phyloP scores from a whole-genome alignment of 1,140 invertebrate genomes.

The Drosophila burlai region DNA sequence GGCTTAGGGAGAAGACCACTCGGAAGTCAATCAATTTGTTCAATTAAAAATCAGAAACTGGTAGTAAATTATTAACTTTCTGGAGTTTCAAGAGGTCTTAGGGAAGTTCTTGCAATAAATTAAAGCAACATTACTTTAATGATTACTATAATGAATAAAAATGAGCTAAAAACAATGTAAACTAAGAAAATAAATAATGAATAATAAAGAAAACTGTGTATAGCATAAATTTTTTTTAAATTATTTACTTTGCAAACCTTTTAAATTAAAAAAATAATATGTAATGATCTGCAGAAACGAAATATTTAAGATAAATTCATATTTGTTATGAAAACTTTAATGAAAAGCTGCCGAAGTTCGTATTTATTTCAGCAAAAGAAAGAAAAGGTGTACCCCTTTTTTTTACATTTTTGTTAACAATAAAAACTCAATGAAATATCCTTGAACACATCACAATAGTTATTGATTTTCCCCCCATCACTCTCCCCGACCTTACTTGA shows the following conservation, averaged over 20 bases:
- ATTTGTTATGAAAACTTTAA: background rate
- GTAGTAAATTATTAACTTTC: constrained; percentile 2
- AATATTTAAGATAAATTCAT: background rate
- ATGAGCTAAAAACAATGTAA: background rate
- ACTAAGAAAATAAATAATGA: background rate
- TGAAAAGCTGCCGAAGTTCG: background rate
- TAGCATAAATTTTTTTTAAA: background rate
- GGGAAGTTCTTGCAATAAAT: background rate
- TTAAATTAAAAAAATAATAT: background rate
- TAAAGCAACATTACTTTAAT: background rate
- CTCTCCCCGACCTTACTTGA: constrained; percentile 88
- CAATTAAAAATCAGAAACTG: constrained; percentile 11
- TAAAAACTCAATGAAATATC: background rate
- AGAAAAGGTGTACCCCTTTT: background rate
- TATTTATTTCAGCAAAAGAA: background rate
- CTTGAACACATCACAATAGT: too few species aligned
- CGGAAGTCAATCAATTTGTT: constrained; percentile 23
- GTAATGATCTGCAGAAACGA: background rate
- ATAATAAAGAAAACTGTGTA: background rate
- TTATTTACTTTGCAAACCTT: background rate
- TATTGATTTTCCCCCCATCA: background rate
- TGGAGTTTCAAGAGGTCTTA: background rate
- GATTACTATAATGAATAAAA: too few species aligned
- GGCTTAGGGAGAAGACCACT: background rate
- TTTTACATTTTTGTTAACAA: background rate